Evolutionary conservation across 2,888 invertebrate genomes (phyloP), one percentile per base, ranked within the genome.

Genomic region (Alentia gelatinosa): DNA sequence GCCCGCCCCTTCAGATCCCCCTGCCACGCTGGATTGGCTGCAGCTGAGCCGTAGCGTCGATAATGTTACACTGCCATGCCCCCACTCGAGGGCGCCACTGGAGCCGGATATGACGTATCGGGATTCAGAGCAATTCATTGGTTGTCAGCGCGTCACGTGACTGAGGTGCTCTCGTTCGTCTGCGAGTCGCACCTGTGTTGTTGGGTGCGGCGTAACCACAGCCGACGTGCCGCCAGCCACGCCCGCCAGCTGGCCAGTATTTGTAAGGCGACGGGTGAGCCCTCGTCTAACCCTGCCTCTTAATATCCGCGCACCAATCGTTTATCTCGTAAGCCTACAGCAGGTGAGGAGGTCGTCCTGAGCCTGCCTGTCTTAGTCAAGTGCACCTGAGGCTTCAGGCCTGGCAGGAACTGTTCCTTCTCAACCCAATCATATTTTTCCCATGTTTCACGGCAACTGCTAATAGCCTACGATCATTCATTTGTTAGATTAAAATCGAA

Each of bases 31-130:
- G 86, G 86, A 86, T 42, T 86, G 47, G 33, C 86, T 86, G 33
- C 86, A 42, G 86, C 37, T 83, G 83, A 83, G 83, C 26, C 83
- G 83, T 83, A 83, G 12, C 35, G 23, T 40, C 19, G 83, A 35
- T 83, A 83, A 40, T 35, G 83, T 83, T 83, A 83, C 39, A 83
- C 23, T 23, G n/a, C 37, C 15, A 5, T 35, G 7, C 79, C 7
- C 79, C 37, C 50, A 26, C 30, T 30, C 26, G 42, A 30, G 47
- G 79, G 37, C 39, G 39, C 23, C 79, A 79, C 47, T 12, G 26
- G 47, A 26, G 86, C 86, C 86, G 86, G 86, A 86, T 86, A 86
- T 86, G 86, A 86, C 86, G 47, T 86, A 86, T 86, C 86, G 50
- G 86, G 86, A 42, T 86, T 86, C 86, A 42, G 12, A 19, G 86